These are phyloP conservation scores for Arctia plantaginis DNA, from an alignment of 2,888 invertebrate genomes.

Conservation along the genomic window DNA sequence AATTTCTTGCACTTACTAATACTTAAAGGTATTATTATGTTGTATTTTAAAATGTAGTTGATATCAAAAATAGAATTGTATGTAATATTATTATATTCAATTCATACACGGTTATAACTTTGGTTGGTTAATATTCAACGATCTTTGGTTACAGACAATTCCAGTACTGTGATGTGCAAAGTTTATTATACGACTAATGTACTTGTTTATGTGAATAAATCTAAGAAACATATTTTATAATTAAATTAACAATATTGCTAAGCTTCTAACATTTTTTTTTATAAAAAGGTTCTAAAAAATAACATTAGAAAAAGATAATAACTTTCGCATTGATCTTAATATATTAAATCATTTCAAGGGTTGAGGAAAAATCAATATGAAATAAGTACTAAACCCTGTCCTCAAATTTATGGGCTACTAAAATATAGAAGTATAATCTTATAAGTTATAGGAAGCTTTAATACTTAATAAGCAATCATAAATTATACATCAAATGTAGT, in stretches of 20 bases:
- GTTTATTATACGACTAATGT: slow-evolving; percentile 44
- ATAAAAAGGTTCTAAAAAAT: slow-evolving; percentile 43
- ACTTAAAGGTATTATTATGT: slow-evolving; percentile 29
- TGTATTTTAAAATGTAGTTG: slow-evolving; percentile 41
- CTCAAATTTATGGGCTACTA: slow-evolving; percentile 36
- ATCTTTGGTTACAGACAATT: slow-evolving; percentile 66
- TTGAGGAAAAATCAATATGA: slow-evolving; percentile 38
- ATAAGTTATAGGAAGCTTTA: slow-evolving; percentile 42
- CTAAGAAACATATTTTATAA: slow-evolving; percentile 40
- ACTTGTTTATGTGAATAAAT: slow-evolving; percentile 41
- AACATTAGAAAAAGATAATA: slow-evolving; percentile 48
- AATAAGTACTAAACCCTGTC: slow-evolving; percentile 49
- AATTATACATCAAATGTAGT: slow-evolving; percentile 48
- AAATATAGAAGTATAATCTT: slow-evolving; percentile 39
- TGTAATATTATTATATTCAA: slow-evolving; percentile 49
- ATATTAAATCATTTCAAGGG: slow-evolving; percentile 34
- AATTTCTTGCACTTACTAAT: slow-evolving; percentile 34
- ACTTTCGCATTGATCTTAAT: slow-evolving; percentile 29
- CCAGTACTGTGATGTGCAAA: slow-evolving; percentile 55
- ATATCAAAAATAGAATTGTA: slow-evolving; percentile 63
- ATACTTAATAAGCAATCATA: slow-evolving; percentile 47
- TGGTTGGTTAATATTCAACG: slow-evolving; percentile 59
- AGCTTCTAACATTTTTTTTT: slow-evolving; percentile 39
- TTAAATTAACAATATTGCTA: slow-evolving; percentile 47
- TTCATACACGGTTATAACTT: slow-evolving; percentile 56